These are phyloP conservation scores for Watsonalla binaria DNA, from an alignment of 2,888 invertebrate genomes.

Conservation along the genomic window DNA sequence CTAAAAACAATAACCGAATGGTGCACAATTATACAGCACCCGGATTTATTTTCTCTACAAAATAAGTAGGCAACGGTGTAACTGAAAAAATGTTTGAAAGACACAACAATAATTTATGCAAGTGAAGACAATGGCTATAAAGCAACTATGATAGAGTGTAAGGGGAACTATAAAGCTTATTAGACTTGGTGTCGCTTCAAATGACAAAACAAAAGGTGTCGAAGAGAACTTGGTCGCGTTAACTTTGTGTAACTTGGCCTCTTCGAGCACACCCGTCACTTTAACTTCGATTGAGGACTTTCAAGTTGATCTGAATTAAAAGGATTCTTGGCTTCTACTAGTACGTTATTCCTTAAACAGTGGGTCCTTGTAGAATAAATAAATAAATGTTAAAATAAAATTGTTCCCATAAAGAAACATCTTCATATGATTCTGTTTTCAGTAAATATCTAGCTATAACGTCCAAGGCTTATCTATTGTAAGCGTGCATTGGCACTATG, in stretches of 20 bases:
- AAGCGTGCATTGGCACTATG: no score
- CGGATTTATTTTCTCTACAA: no score
- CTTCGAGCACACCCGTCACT: conserved; percentile 21
- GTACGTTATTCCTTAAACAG: not conserved
- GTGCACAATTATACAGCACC: no score
- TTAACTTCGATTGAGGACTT: conserved; percentile 31
- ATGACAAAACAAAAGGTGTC: conserved; percentile 48
- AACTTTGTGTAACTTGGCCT: conserved; percentile 37
- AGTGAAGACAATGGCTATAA: not conserved
- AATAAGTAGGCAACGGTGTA: no score
- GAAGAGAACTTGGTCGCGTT: conserved; percentile 19
- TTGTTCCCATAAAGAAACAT: no score
- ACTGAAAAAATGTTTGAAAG: no score
- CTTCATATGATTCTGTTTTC: no score
- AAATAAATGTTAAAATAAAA: no score
- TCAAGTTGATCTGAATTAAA: conserved; percentile 29
- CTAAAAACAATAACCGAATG: no score
- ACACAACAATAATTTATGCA: not conserved
- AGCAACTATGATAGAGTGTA: conserved; percentile 17
- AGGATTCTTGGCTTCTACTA: not conserved
- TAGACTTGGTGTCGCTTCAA: conserved; percentile 32
- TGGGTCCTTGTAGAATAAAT: no score
- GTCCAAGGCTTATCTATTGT: no score
- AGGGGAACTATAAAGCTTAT: conserved; percentile 24
- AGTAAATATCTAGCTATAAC: no score